Percentiles rank a stretch among this genome's conserved stretches.
phyloP scores from a whole-genome alignment of 2,113 vertebrate genomes.

The Eonycteris spelaea region DNA sequence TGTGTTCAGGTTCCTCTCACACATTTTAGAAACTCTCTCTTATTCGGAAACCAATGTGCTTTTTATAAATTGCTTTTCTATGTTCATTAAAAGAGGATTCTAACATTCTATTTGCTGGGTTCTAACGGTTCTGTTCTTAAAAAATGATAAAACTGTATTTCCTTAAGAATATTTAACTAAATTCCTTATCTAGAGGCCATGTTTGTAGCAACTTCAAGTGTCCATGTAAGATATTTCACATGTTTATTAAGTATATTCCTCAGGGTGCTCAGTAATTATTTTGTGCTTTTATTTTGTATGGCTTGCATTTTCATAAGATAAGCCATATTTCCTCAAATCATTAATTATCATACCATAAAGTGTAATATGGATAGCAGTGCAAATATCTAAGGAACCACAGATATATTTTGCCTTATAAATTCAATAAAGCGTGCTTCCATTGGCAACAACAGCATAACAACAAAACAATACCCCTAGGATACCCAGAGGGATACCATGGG shows the following conservation, averaged over 20 bases:
- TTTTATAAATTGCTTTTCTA: background rate
- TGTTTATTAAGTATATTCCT: background rate
- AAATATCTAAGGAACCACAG: background rate
- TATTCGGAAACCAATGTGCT: background rate
- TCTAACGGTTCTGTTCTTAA: background rate
- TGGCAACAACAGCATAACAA: background rate
- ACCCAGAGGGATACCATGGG: background rate
- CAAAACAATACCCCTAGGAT: background rate
- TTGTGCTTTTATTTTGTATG: background rate
- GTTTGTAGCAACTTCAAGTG: background rate
- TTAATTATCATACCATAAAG: slow-evolving; percentile 7
- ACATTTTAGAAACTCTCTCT: background rate
- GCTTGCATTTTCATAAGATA: slow-evolving; percentile 29
- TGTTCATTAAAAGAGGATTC: background rate
- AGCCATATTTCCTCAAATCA: slow-evolving; percentile 16
- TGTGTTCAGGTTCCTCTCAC: background rate
- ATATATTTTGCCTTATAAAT: slow-evolving; percentile 50
- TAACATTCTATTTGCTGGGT: background rate
- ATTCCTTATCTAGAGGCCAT: background rate
- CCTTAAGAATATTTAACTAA: background rate
- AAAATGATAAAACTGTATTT: background rate
- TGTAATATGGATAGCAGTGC: slow-evolving; percentile 30
- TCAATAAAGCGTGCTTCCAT: slow-evolving; percentile 48
- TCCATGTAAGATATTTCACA: background rate
- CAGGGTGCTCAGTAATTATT: background rate